A percentile compares a stretch with the other conserved stretches of the same genome.
Conservation (phyloP, 2,113 vertebrate genomes). For the Nycticorax nycticorax region DNA sequence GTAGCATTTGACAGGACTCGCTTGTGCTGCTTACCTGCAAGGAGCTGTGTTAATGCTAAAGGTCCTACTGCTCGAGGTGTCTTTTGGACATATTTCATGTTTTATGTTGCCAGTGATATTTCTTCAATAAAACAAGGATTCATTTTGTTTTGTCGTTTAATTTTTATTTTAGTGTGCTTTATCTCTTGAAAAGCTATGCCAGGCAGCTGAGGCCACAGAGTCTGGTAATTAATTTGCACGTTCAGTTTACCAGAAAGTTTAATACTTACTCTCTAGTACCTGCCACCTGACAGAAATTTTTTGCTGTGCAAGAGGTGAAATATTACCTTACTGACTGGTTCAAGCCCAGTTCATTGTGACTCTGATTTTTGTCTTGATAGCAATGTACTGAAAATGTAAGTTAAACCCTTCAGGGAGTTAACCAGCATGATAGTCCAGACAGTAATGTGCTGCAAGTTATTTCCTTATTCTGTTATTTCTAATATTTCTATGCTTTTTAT, state of each 20-base stretch:
- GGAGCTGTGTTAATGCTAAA: neutral
- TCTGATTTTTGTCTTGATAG: constrained; percentile 18
- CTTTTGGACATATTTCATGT: neutral
- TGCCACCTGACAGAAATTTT: neutral
- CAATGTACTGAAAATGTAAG: neutral
- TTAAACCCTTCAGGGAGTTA: neutral
- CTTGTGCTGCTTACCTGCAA: neutral
- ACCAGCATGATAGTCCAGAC: neutral
- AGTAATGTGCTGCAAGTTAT: neutral
- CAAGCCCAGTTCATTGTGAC: neutral
- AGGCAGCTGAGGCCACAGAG: neutral
- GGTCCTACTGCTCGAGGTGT: neutral
- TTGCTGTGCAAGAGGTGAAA: constrained; percentile 10
- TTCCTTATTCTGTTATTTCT: neutral
- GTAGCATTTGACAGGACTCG: neutral
- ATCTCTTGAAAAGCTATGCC: neutral
- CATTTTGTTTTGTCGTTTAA: neutral
- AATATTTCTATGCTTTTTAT: neutral
- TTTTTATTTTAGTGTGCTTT: neutral
- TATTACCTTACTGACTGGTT: neutral
- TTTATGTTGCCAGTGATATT: neutral
- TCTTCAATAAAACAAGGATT: neutral
- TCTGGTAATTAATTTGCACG: neutral
- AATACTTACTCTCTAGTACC: neutral
- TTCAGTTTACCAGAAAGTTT: neutral